These are phyloP conservation scores for Erpobdella octoculata DNA, from an alignment of 2,888 invertebrate species.

Conservation along the genomic window DNA sequence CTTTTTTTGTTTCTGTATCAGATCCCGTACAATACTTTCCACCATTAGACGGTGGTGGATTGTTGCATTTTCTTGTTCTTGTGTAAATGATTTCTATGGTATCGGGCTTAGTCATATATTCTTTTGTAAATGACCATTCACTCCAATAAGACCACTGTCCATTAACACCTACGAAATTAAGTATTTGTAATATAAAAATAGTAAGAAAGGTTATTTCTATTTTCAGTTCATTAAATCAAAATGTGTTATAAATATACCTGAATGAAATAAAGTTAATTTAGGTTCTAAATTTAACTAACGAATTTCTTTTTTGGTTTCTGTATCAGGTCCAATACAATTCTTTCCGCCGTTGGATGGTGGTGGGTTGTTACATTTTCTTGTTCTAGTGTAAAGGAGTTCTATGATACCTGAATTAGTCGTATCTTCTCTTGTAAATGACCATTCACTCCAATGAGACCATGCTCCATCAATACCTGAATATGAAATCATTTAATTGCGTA, in stretches of 20 bases:
- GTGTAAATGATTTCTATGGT: background rate
- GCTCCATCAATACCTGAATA: background rate
- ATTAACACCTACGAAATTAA: background rate
- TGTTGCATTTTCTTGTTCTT: background rate
- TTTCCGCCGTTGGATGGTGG: background rate
- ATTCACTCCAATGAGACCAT: background rate
- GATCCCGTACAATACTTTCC: background rate
- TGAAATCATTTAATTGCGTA: too few species aligned
- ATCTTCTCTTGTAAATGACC: background rate
- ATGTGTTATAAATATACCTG: background rate
- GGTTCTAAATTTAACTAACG: background rate
- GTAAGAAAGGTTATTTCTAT: background rate
- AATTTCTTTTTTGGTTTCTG: conserved; percentile 3
- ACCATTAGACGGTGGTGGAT: background rate
- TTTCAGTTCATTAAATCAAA: background rate
- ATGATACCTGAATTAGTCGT: background rate
- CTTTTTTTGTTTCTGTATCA: background rate
- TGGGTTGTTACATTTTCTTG: background rate
- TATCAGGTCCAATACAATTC: background rate
- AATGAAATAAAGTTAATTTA: background rate
- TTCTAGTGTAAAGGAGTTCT: background rate
- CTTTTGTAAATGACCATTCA: background rate
- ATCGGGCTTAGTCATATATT: background rate
- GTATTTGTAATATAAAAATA: background rate
- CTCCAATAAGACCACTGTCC: background rate